phyloP scores from a whole-genome alignment of 2,797 vertebrate species.

The Anomalospiza imberbis region DNA sequence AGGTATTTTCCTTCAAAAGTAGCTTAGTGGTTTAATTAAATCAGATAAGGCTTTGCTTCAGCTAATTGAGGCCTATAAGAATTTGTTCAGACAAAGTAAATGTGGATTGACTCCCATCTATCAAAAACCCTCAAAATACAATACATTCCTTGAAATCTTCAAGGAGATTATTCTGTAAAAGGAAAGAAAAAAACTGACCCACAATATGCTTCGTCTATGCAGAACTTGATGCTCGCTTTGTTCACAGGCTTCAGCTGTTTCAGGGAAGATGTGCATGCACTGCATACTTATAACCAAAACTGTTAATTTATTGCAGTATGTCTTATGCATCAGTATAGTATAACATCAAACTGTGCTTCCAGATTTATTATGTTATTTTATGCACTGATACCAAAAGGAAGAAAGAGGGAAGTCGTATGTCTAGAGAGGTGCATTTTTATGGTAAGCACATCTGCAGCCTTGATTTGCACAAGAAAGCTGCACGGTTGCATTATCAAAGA shows the following conservation, averaged over 20 bases:
- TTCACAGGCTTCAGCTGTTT: not conserved
- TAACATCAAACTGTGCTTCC: not conserved
- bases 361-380: not conserved
- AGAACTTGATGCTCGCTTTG: not conserved
- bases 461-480: not conserved
- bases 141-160: not conserved
- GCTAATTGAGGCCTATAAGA: not conserved
- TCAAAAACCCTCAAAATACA: not conserved
- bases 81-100: not conserved
- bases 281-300: not conserved
- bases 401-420: not conserved
- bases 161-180: not conserved
- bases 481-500: not conserved
- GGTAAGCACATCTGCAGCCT: not conserved
- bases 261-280: not conserved
- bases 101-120: not conserved
- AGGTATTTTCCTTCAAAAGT: not conserved
- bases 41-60: constrained; percentile 8
- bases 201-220: not conserved
- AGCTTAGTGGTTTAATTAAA: constrained; percentile 16
- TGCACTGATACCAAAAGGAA: not conserved
- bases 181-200: not conserved
- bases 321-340: not conserved
- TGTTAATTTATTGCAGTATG: not conserved
- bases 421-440: not conserved